Evolutionary conservation across 2,888 invertebrate genomes (phyloP), one percentile per base, ranked within the genome.

Genomic region (Leptopilina drosophilae): DNA sequence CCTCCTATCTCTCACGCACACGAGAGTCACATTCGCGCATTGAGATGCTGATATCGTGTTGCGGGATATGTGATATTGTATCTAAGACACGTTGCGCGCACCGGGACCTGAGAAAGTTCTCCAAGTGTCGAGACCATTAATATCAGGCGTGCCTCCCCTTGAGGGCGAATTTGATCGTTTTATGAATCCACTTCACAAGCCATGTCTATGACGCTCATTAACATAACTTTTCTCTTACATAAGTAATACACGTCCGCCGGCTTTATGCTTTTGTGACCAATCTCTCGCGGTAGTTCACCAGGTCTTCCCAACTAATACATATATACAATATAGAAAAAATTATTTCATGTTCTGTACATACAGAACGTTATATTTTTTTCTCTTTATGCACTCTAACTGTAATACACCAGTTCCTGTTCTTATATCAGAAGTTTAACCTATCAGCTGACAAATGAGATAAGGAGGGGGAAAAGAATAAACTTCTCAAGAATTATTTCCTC

Each of bases 21-120:
- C 81, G 82, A 82, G 82, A 82, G 78, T 81, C 82, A 81, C 82
- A 81, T 82, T 82, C 33, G 73, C 33, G 73, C 56, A 73, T 53
- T 33, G 73, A 73, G 33, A 73, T 73, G 33, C n/a, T 53, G 56
- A 56, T 73, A 73, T 73, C 73, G 53, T 73, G 56, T 73, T 73
- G 73, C 73, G 56, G 56, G 73, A 73, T 73, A 73, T 73, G 73
- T 53, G 73, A 73, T 73, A 73, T 73, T 73, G 26, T 49, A 49
- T 49, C 9, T 56, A 33, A 73, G 53, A 56, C 40, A 69, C 26
- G 14, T 40, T 73, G 56, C 12, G 49, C 12, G 49, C 56, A 73
- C 73, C 73, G 40, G n/a, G 73, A 73, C n/a, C 42, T 5, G 73
- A 73, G 73, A 73, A 73, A 73, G 53, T 73, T 73, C 73, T 73